Evolutionary conservation across 2,888 invertebrate species (phyloP), one percentile per base, ranked within the genome.

Genomic region (Timandra comae): DNA sequence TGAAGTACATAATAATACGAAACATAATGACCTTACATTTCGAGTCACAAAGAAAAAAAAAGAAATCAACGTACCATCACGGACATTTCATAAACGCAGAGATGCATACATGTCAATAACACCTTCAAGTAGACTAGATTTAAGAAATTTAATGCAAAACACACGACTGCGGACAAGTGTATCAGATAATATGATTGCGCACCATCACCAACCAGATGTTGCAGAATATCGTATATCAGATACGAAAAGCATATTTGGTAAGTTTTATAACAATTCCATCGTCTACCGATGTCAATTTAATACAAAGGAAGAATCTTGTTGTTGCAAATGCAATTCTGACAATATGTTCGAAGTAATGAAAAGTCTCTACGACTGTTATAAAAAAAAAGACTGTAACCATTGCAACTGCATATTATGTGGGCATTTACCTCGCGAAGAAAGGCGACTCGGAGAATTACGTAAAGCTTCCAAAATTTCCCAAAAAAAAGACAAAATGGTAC

Each of bases 341-440:
- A 73, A 72, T 3, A 75, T 78, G 71, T 78, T 77, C 41, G 75
- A 77, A 48, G 78, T 77, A n/a, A 76, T 78, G 78, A 78, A 78
- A 49, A 62, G 74, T 33, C 61, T 78, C 6, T 78, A 78, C 34
- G 77, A 78, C 28, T 78, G 78, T 39, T 78, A 78, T 27, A 77
- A 77, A 43, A 76, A 65, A 44, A 78, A 73, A 54, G 66, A 75
- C 41, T 78, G 77, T 38, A 61, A 75, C 39, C 42, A 70, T 38
- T 77, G 77, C 43, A 61, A 71, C 21, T 78, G 78, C 36, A 67
- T 77, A 35, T 55, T 77, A 2, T 78, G 78, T 39, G 70, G 70
- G 8, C 72, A 71, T 48, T 46, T 66, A 12, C 50, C 52, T 3
- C 37, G 41, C 30, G 52, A 56, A 43, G 55, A 56, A 31, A 43